phyloP scores from a whole-genome alignment of 2,113 vertebrate species.

The Hyaena hyaena region DNA sequence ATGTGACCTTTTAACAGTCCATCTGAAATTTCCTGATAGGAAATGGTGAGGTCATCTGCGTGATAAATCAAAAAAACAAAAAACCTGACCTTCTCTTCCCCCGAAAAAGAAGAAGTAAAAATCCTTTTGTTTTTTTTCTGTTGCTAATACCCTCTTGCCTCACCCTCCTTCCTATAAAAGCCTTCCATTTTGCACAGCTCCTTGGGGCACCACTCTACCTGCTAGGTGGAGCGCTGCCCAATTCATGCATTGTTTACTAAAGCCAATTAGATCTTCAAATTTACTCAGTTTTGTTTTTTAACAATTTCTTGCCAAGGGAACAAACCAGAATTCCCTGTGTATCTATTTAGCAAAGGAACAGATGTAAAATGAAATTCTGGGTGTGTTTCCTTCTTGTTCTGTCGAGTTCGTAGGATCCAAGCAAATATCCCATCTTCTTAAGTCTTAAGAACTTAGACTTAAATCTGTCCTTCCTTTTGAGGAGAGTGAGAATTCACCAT shows the following conservation, averaged over 20 bases:
- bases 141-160: background rate
- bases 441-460: background rate
- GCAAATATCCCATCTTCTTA: background rate
- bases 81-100: background rate
- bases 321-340: background rate
- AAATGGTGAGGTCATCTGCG: background rate
- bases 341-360: background rate
- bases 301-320: background rate
- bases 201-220: background rate
- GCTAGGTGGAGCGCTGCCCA: background rate
- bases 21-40: background rate
- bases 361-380: background rate
- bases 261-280: background rate
- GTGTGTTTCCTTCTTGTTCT: background rate
- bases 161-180: background rate
- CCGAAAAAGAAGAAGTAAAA: background rate
- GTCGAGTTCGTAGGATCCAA: background rate
- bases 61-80: background rate
- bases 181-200: background rate
- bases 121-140: background rate
- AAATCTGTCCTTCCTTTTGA: background rate
- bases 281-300: background rate
- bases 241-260: background rate
- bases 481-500: background rate
- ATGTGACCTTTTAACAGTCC: background rate